phyloP scores from a whole-genome alignment of 30 jellyfish, hydroid and myxozoan genomes.

The Hydractinia echinata region DNA sequence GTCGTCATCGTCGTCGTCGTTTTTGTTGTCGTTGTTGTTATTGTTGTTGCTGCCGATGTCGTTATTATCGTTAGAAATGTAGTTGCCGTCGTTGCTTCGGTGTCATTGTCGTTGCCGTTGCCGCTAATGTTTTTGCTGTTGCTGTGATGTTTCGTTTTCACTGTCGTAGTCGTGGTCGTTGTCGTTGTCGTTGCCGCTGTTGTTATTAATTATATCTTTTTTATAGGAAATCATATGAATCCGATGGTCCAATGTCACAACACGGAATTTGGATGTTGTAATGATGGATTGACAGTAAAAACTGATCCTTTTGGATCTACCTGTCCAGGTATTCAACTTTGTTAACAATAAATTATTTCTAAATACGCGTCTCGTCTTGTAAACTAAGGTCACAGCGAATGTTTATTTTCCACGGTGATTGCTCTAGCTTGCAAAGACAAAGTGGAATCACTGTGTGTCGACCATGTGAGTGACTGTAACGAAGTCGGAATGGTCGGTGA shows the following conservation, averaged over 20 bases:
- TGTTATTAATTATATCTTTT: not conserved
- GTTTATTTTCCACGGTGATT: not conserved
- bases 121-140: not conserved
- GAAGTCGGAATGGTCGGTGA: slow-evolving; percentile 17
- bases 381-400: not conserved
- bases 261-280: slow-evolving; percentile 32
- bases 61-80: too few species aligned
- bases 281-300: slow-evolving; percentile 37
- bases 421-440: slow-evolving; percentile 21
- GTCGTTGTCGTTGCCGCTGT: not conserved
- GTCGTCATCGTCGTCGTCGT: too few species aligned
- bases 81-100: too few species aligned
- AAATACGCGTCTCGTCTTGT: not conserved
- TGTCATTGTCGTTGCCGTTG: too few species aligned
- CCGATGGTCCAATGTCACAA: slow-evolving; percentile 23
- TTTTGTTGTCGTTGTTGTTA: not conserved
- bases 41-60: not conserved
- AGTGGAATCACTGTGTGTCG: not conserved
- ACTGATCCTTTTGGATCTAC: slow-evolving; percentile 35
- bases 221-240: slow-evolving; percentile 10
- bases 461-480: slow-evolving; percentile 15
- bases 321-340: slow-evolving; percentile 36
- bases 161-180: too few species aligned
- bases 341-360: not conserved
- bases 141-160: not conserved